Evolutionary conservation across 2,888 invertebrate genomes (phyloP).

Genomic region (Aspidiotus destructor): DNA sequence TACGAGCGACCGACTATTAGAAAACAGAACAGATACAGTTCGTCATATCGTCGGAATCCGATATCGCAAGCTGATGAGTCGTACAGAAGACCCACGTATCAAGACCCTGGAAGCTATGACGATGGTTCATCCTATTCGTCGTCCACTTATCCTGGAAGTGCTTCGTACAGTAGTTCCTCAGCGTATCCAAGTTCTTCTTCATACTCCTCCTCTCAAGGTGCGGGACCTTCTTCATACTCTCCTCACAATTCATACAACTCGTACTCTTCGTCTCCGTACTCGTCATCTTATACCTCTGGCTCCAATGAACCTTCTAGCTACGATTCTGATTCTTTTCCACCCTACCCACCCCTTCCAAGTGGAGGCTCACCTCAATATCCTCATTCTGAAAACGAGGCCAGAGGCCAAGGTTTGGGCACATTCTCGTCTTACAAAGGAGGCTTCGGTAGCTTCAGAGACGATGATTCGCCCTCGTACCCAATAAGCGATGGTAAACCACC

Average conservation of each 20-base stretch:
- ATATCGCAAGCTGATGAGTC: background rate
- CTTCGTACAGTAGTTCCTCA: background rate
- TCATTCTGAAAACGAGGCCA: conserved; percentile 10
- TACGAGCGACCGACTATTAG: background rate
- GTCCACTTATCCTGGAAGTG: background rate
- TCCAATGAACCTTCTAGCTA: background rate
- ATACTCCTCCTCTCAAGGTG: background rate
- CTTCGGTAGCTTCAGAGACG: background rate
- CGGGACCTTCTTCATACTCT: background rate
- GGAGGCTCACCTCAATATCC: conserved; percentile 14
- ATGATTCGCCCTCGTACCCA: conserved; percentile 9
- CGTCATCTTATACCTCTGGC: no score
- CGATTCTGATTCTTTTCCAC: conserved; percentile 13
- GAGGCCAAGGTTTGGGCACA: background rate
- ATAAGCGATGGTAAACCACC: background rate
- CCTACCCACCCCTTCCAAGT: conserved; percentile 1
- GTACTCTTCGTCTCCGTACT: background rate
- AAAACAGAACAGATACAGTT: background rate
- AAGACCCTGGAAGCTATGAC: conserved; percentile 10
- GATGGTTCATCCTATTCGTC: conserved; percentile 7
- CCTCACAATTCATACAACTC: conserved; percentile 8
- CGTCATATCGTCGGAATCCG: background rate
- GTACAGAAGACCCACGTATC: conserved; percentile 6
- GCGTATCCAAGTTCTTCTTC: conserved; percentile 14
- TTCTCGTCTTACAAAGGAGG: background rate